These are phyloP conservation scores for Arctia plantaginis DNA, from an alignment of 2,888 invertebrate genomes.

Conservation along the genomic window DNA sequence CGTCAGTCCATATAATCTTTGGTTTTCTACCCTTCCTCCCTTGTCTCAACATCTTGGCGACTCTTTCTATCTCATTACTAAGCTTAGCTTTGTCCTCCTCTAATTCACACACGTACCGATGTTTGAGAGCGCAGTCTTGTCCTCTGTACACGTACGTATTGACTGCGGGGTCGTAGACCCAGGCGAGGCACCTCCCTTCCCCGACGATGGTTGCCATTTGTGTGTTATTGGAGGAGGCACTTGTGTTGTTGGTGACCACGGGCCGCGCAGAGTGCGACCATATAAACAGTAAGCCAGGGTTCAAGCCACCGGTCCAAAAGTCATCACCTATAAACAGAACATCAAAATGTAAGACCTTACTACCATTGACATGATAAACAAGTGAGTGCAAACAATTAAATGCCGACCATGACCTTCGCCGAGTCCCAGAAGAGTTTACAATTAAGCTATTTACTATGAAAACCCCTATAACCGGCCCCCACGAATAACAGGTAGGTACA, in stretches of 20 bases:
- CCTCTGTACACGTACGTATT: slow-evolving; percentile 89
- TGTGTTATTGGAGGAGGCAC: slow-evolving; percentile 35
- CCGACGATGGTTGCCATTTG: slow-evolving; percentile 75
- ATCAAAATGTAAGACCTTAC: background rate
- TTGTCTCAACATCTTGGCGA: slow-evolving; percentile 59
- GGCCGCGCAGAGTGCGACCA: slow-evolving; percentile 94
- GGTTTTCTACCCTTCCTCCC: slow-evolving; percentile 31
- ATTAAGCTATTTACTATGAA: no score
- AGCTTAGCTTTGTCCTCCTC: slow-evolving; percentile 85
- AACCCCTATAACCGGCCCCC: no score
- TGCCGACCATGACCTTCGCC: background rate
- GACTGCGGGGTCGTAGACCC: slow-evolving; percentile 88
- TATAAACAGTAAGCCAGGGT: slow-evolving; percentile 95
- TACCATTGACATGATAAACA: background rate
- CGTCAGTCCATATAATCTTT: slow-evolving; percentile 48
- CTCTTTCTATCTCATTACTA: slow-evolving; percentile 88
- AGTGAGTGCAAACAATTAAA: background rate
- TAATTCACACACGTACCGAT: slow-evolving; percentile 90
- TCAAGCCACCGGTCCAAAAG: slow-evolving; percentile 94
- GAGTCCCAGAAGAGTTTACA: background rate
- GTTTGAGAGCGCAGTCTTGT: slow-evolving; percentile 90
- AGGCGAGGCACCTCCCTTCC: slow-evolving; percentile 90
- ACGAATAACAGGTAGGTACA: no score
- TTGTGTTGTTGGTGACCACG: slow-evolving; percentile 82
- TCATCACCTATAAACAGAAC: slow-evolving; percentile 85